Evolutionary conservation across 2,888 invertebrate genomes (phyloP).

Genomic region (Automeris io): DNA sequence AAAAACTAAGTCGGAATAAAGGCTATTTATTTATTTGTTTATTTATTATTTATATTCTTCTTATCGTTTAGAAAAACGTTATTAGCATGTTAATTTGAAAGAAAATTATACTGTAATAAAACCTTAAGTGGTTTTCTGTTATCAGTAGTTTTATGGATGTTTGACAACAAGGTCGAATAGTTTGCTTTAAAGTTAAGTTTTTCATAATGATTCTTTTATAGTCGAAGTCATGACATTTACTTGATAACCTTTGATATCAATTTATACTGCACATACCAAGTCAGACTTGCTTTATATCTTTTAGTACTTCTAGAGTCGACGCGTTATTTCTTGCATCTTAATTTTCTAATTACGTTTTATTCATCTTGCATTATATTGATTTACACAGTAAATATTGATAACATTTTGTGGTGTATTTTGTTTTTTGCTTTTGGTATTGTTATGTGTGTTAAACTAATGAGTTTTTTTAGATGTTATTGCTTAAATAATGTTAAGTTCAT

Average conservation of each 20-base stretch:
- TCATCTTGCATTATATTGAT: too few relatives aligned
- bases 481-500: too few relatives aligned
- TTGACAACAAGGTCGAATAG: slow-evolving; percentile 24
- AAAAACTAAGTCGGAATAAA: too few relatives aligned
- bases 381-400: too few relatives aligned
- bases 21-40: too few relatives aligned
- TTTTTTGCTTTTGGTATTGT: too few relatives aligned
- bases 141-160: background rate
- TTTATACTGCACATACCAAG: slow-evolving; percentile 9
- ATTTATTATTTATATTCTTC: too few relatives aligned
- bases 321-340: too few relatives aligned
- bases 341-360: too few relatives aligned
- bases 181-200: slow-evolving; percentile 2
- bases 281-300: background rate
- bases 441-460: too few relatives aligned
- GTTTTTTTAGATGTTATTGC: too few relatives aligned
- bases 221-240: slow-evolving; percentile 32
- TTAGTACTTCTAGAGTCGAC: background rate
- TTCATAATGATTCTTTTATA: slow-evolving; percentile 31
- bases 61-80: background rate
- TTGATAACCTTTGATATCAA: slow-evolving; percentile 43
- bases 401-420: too few relatives aligned
- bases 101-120: slow-evolving; percentile 1
- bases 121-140: slow-evolving; percentile 1
- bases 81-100: slow-evolving; percentile 6